Conservation (phyloP, 2,797 vertebrate species). For the Muscicapa striata region DNA sequence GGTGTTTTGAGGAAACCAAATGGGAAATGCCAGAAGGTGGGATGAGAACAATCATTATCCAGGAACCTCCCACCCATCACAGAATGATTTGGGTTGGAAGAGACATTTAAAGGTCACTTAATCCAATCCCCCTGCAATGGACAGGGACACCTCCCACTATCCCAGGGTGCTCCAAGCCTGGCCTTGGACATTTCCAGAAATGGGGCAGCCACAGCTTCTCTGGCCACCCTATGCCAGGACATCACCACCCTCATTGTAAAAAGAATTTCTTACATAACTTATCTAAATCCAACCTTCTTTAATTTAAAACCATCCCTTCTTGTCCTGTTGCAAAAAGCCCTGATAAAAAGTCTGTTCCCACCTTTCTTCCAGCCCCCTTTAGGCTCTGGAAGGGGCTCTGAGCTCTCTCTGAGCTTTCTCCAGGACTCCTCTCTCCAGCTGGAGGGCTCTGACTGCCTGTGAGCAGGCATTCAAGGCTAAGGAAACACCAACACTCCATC, state of each 20-base stretch:
- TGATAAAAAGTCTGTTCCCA: not conserved
- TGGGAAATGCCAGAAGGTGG: no score
- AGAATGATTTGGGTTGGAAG: not conserved
- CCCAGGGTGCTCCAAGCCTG: accelerated
- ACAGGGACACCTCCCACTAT: not conserved
- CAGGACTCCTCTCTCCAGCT: not conserved
- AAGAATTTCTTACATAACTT: no score
- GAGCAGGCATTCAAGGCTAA: not conserved
- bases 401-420: not conserved
- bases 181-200: not conserved
- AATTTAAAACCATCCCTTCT: no score
- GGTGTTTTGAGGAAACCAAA: no score
- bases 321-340: accelerated
- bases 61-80: no score
- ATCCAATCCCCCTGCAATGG: no score
- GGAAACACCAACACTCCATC: not conserved
- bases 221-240: accelerated
- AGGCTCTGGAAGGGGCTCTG: accelerated
- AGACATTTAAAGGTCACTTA: not conserved
- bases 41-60: no score
- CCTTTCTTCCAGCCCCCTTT: not conserved
- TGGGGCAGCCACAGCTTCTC: not conserved
- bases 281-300: not conserved
- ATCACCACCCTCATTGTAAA: accelerated
- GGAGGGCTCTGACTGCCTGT: not conserved